phyloP scores from a whole-genome alignment of 2,797 vertebrate genomes.

The Danio albolineatus region DNA sequence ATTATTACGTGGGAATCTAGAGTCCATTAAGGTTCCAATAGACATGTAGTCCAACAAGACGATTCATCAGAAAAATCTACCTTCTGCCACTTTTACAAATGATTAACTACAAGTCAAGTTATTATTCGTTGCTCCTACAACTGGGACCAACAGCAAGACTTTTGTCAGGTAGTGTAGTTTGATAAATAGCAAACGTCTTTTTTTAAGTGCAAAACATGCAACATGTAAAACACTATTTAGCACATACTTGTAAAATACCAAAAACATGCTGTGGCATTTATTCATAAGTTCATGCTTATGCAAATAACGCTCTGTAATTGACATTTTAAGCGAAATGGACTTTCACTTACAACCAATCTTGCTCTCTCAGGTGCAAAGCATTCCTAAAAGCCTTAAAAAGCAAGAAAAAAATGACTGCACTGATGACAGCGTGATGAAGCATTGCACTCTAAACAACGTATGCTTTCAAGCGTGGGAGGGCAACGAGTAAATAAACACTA shows the following conservation, averaged over 20 bases:
- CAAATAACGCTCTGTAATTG: not conserved
- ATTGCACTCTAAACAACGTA: slow-evolving; percentile 18
- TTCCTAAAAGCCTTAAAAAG: not conserved
- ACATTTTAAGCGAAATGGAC: not conserved
- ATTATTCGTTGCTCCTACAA: no score
- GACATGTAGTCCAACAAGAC: no score
- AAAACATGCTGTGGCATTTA: not conserved
- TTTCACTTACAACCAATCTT: not conserved
- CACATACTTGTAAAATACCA: not conserved
- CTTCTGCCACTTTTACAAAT: no score
- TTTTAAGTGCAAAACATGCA: no score
- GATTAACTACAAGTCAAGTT: no score
- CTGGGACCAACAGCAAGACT: no score
- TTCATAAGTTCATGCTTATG: not conserved
- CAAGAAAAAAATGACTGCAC: not conserved
- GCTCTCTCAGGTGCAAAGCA: not conserved
- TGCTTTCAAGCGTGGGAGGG: not conserved
- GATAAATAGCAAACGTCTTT: no score
- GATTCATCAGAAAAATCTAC: no score
- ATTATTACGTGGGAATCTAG: no score
- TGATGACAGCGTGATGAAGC: slow-evolving; percentile 6
- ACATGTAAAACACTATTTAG: no score
- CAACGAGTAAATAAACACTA: slow-evolving; percentile 6
- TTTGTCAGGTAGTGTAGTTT: no score
- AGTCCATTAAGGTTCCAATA: no score